Conservation (phyloP, 2,797 vertebrate species). For the Zenarchopterus dispar region DNA sequence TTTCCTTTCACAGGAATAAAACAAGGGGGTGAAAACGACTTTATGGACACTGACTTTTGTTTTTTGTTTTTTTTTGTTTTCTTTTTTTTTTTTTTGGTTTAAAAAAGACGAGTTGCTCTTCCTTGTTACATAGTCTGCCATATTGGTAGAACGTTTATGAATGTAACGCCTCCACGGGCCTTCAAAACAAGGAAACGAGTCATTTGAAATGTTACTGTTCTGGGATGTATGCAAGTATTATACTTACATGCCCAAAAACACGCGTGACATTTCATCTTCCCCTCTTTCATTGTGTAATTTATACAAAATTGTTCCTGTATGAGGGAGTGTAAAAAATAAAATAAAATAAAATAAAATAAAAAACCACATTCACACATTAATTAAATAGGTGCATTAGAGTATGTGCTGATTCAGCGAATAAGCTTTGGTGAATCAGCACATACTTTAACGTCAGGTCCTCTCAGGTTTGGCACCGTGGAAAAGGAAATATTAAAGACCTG, state of each 20-base stretch:
- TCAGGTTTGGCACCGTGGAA: too few species aligned
- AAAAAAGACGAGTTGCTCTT: slow-evolving; percentile 63
- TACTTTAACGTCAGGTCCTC: too few species aligned
- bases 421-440: too few species aligned
- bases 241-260: slow-evolving; percentile 35
- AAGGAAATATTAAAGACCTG: too few species aligned
- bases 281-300: too few species aligned
- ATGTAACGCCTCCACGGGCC: slow-evolving; percentile 80
- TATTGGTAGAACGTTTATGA: slow-evolving; percentile 84
- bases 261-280: slow-evolving; percentile 26
- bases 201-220: slow-evolving; percentile 53
- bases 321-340: too few species aligned
- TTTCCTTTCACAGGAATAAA: slow-evolving; percentile 32
- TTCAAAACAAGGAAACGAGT: slow-evolving; percentile 65
- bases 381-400: too few species aligned
- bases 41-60: slow-evolving; percentile 42
- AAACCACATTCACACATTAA: too few species aligned
- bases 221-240: slow-evolving; percentile 66
- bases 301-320: too few species aligned
- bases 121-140: slow-evolving; percentile 81
- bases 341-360: too few species aligned
- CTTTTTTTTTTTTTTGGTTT: too few species aligned
- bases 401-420: too few species aligned
- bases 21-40: slow-evolving; percentile 30
- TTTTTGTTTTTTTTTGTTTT: slow-evolving; percentile 21